phyloP scores from a whole-genome alignment of 2,888 invertebrate species.

The Drosophila kanekoi region DNA sequence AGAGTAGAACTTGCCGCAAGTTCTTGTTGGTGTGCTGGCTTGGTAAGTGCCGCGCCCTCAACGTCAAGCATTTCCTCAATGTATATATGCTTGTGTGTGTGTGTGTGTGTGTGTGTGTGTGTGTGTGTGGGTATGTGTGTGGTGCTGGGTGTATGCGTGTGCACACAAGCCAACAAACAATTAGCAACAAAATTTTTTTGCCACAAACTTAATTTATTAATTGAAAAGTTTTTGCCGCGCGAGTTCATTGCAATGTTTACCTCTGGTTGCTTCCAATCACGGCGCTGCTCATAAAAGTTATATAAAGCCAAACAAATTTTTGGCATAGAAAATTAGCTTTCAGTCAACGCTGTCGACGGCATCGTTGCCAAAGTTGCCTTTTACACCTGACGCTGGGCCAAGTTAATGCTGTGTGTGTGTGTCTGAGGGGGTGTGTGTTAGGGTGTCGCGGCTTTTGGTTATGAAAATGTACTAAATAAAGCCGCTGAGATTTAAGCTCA shows the following conservation, averaged over 20 bases:
- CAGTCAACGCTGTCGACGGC: constrained; percentile 55
- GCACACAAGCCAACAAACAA: constrained; percentile 56
- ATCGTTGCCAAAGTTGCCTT: constrained; percentile 31
- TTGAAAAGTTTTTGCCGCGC: constrained; percentile 68
- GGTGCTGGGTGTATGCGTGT: constrained; percentile 18
- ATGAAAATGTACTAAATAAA: constrained; percentile 56
- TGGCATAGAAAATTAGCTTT: constrained; percentile 67
- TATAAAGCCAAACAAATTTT: constrained; percentile 58
- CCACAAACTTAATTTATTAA: constrained; percentile 70
- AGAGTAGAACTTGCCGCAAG: constrained; percentile 29
- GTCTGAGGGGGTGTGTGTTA: constrained; percentile 15
- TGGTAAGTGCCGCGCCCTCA: constrained; percentile 60
- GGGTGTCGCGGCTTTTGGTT: constrained; percentile 41
- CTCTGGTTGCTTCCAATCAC: constrained; percentile 7
- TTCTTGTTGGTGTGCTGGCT: constrained; percentile 51
- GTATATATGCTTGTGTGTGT: background rate
- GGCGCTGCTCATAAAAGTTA: constrained; percentile 57
- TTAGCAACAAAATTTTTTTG: constrained; percentile 52
- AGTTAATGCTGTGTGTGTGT: constrained; percentile 7
- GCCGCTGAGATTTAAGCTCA: constrained; percentile 36
- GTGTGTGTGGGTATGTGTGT: constrained; percentile 2
- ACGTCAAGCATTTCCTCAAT: constrained; percentile 21
- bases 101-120: constrained; percentile 12
- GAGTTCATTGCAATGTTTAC: constrained; percentile 42
- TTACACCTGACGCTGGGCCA: constrained; percentile 47